Evolutionary conservation across 2,797 vertebrate species (phyloP).

Genomic region (Oreochromis grahami): DNA sequence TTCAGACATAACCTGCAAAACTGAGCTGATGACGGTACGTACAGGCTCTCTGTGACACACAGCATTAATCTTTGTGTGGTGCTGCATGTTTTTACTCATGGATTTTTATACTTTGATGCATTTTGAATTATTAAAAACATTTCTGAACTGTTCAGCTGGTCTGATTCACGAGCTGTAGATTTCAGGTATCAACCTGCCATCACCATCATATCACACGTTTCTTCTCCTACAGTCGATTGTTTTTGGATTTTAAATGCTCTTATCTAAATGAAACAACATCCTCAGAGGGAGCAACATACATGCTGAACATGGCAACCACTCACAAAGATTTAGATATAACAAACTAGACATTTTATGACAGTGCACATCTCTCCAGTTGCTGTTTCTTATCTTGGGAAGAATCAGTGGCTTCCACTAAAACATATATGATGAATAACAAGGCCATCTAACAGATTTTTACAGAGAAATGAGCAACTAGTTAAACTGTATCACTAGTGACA

Average conservation of each 20-base stretch:
- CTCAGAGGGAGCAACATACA: background rate
- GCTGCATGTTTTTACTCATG: too few relatives aligned
- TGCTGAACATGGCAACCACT: background rate
- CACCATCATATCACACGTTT: accelerated
- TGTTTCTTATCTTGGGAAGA: accelerated
- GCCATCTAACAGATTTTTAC: accelerated
- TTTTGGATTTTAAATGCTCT: accelerated
- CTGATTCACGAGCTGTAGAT: background rate
- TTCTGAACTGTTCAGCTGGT: background rate
- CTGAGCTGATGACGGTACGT: too few relatives aligned
- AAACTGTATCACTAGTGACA: accelerated
- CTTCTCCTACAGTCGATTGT: background rate
- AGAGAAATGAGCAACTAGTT: accelerated
- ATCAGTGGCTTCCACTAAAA: accelerated
- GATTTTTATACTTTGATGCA: too few relatives aligned
- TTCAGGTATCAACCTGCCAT: background rate
- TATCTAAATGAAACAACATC: accelerated
- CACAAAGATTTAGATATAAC: accelerated
- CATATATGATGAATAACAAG: accelerated
- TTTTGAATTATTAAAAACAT: too few relatives aligned
- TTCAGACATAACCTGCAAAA: too few relatives aligned
- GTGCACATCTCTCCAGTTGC: background rate
- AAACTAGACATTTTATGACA: background rate
- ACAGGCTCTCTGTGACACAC: too few relatives aligned
- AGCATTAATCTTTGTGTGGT: too few relatives aligned